Conservation (phyloP, 2,888 invertebrate genomes). For the Microctonus brassicae region DNA sequence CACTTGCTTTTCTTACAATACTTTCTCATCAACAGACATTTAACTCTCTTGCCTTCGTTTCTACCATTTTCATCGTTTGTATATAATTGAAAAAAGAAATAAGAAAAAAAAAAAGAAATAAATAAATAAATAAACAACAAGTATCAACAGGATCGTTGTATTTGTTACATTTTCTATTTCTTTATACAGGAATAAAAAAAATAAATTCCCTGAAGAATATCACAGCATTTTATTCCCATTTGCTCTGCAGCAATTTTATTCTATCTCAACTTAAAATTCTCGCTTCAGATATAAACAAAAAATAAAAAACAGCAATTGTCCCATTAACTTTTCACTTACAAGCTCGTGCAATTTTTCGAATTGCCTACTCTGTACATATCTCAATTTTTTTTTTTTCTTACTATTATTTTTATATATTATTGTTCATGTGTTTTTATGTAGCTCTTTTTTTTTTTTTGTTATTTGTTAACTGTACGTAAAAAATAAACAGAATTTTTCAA, state of each 20-base stretch:
- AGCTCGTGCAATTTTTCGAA: not conserved
- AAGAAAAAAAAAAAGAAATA: slow-evolving; percentile 2
- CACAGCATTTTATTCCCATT: slow-evolving; percentile 10
- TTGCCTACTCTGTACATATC: not conserved
- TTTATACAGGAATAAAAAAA: too few species aligned
- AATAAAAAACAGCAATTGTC: not conserved
- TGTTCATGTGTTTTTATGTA: not conserved
- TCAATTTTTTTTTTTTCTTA: not conserved
- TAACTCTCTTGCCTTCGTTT: not conserved
- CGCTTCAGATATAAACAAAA: not conserved
- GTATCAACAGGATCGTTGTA: too few species aligned
- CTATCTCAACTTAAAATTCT: not conserved
- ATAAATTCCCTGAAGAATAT: too few species aligned
- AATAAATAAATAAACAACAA: too few species aligned
- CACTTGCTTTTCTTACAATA: slow-evolving; percentile 1
- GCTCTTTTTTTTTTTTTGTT: not conserved
- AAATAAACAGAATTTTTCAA: slow-evolving; percentile 1
- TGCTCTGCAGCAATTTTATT: not conserved
- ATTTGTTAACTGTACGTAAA: not conserved
- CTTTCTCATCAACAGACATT: not conserved
- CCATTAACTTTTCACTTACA: slow-evolving; percentile 13
- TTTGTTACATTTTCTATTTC: too few species aligned
- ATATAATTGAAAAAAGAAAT: not conserved
- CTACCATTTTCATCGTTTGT: not conserved
- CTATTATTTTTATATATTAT: not conserved